Evolutionary conservation across 2,113 vertebrate species (phyloP).

Genomic region (Perognathus longimembris): DNA sequence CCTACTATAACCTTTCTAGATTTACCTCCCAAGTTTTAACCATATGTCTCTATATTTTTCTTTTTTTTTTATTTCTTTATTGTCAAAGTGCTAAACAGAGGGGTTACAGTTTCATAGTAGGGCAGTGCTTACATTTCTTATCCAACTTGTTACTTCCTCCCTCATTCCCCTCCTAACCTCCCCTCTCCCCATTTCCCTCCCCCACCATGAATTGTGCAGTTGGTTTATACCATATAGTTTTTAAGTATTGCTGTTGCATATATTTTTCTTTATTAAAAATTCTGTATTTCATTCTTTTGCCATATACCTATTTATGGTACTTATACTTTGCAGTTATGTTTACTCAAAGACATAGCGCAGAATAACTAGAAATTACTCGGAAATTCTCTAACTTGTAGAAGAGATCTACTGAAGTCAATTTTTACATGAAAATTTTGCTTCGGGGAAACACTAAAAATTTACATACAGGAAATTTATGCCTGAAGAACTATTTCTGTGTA

Average conservation of each 20-base stretch:
- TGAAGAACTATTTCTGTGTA: slow-evolving; percentile 7
- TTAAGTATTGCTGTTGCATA: no score
- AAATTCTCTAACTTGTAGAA: slow-evolving; percentile 2
- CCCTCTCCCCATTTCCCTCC: no score
- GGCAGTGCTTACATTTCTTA: no score
- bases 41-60: not conserved
- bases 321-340: slow-evolving; percentile 29
- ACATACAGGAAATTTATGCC: not conserved
- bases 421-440: slow-evolving; percentile 24
- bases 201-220: no score
- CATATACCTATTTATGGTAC: not conserved
- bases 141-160: no score
- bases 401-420: not conserved
- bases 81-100: no score
- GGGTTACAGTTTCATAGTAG: no score
- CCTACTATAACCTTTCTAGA: slow-evolving; percentile 15
- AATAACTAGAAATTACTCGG: slow-evolving; percentile 11
- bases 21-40: slow-evolving; percentile 52
- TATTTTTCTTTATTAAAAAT: slow-evolving; percentile 67
- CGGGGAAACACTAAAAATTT: slow-evolving; percentile 35
- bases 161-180: no score
- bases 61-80: no score
- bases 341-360: not conserved
- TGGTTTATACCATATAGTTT: no score
- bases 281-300: not conserved